Evolutionary conservation across 2,797 vertebrate genomes (phyloP), one percentile per base, ranked within the genome.

Genomic region (Ciconia nigra): DNA sequence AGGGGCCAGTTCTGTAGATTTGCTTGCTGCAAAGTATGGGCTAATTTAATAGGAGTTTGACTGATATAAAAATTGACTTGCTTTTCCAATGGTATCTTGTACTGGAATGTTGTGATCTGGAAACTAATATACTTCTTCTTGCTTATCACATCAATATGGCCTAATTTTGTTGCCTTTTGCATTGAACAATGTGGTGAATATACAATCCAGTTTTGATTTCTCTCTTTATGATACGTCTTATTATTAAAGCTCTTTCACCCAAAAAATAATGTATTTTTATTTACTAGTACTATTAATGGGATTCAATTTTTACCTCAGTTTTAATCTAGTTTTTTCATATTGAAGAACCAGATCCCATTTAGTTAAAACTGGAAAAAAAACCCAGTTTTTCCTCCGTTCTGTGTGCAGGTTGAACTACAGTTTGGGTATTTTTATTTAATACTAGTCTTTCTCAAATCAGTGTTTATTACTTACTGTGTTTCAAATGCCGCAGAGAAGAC

Each of bases 161-260:
- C 91, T 93, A 58, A 85, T 95, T 93, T 83, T 62, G 83, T 79
- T 96, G 93, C 51, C 78, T 91, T 79, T 85, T 67, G 78, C 90
- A 91, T 93, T 67, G 95, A 96, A 62, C 89, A 73, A 76, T n/a
- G 58, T 51, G 82, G 42, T 47, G 78, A 90, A 87, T n/a, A 44
- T 17, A 49, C 82, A 73, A 57, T 72, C 61, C 71, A 17, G 80
- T 22, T 94, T 96, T 95, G 95, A 96, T 96, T 97, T 92, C 94
- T 72, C 66, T 89, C 49, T 84, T 90, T 79, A 73, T 63, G 90
- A 61, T 21, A 46, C n/a, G 33, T 87, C 61, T 79, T 87, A 7
- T 63, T 95, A 94, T 94, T 96, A 94, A 93, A 93, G 84, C 46
- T 83, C 87, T 82, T 59, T 93, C 92, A 91, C 83, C 87, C 93